Percentiles rank a stretch among this genome's conserved stretches.
These are phyloP conservation scores for Cirrhinus molitorella DNA, from an alignment of 2,797 vertebrate genomes.

Conservation along the genomic window DNA sequence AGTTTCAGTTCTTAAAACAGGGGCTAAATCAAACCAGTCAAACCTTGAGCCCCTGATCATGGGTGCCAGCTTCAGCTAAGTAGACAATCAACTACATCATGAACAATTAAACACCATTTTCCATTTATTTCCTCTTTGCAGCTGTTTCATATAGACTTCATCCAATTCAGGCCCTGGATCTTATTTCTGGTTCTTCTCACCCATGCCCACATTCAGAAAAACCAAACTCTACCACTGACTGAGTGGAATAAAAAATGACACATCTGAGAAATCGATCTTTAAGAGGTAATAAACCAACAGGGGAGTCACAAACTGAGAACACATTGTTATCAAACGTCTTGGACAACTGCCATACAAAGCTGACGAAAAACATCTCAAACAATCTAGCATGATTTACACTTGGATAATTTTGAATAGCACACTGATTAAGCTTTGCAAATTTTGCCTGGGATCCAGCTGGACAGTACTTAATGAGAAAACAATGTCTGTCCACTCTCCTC, in stretches of 20 bases:
- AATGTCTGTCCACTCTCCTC: slow-evolving; percentile 50
- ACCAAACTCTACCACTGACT: background rate
- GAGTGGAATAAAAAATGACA: slow-evolving; percentile 1
- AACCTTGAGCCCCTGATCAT: slow-evolving; percentile 18
- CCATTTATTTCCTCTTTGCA: background rate
- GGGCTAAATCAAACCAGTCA: slow-evolving; percentile 34
- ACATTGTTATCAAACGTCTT: background rate
- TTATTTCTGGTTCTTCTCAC: background rate
- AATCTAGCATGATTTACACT: background rate
- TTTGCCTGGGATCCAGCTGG: background rate
- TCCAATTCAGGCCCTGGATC: background rate
- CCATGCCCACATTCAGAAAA: background rate
- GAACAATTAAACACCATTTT: slow-evolving; percentile 4
- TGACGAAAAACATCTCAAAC: background rate
- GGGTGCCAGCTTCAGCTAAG: background rate
- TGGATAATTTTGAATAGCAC: slow-evolving; percentile 3
- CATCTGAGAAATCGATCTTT: slow-evolving; percentile 1
- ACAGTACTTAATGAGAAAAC: slow-evolving; percentile 30
- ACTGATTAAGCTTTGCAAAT: slow-evolving; percentile 18
- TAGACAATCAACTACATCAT: background rate
- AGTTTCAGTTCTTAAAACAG: background rate
- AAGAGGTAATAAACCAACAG: slow-evolving; percentile 9
- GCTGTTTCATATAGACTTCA: background rate
- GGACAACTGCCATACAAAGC: slow-evolving; percentile 46
- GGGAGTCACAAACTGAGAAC: slow-evolving; percentile 1